These are phyloP conservation scores for Morone chrysops DNA, from an alignment of 2,113 vertebrate species.

Conservation along the genomic window DNA sequence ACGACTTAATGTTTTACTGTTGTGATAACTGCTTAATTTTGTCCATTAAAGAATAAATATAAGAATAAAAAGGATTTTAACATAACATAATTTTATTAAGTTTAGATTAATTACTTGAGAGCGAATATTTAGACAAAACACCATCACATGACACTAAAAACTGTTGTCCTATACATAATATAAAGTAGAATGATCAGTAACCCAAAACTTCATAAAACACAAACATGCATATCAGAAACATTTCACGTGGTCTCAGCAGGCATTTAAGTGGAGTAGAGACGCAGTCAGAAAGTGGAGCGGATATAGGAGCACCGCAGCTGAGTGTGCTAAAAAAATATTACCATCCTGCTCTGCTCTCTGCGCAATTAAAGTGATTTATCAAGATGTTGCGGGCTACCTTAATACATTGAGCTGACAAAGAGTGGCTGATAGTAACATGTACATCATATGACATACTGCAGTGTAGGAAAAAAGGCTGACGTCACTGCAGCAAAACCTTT, in stretches of 20 bases:
- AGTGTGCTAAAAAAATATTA: constrained; percentile 4
- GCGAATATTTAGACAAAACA: not conserved
- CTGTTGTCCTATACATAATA: not conserved
- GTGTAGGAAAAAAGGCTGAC: constrained; percentile 69
- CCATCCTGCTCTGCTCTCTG: constrained; percentile 14
- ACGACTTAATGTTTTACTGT: not conserved
- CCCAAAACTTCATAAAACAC: not conserved
- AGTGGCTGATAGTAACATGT: constrained; percentile 37
- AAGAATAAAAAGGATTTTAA: not conserved
- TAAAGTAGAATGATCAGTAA: not conserved
- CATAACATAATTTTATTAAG: not conserved
- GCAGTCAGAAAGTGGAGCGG: constrained; percentile 4
- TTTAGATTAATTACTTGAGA: not conserved
- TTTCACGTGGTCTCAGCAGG: not conserved
- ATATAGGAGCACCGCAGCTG: constrained; percentile 10
- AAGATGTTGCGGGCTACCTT: constrained; percentile 3
- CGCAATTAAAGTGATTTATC: constrained; percentile 49
- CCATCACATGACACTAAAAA: not conserved
- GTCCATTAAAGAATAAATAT: not conserved
- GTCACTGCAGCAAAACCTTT: constrained; percentile 75
- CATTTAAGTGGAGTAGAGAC: not conserved
- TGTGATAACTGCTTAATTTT: not conserved
- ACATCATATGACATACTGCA: constrained; percentile 73
- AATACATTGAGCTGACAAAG: constrained; percentile 18
- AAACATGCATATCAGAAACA: not conserved